Evolutionary conservation across 2,888 invertebrate species (phyloP).

Genomic region (Clostera curtula): DNA sequence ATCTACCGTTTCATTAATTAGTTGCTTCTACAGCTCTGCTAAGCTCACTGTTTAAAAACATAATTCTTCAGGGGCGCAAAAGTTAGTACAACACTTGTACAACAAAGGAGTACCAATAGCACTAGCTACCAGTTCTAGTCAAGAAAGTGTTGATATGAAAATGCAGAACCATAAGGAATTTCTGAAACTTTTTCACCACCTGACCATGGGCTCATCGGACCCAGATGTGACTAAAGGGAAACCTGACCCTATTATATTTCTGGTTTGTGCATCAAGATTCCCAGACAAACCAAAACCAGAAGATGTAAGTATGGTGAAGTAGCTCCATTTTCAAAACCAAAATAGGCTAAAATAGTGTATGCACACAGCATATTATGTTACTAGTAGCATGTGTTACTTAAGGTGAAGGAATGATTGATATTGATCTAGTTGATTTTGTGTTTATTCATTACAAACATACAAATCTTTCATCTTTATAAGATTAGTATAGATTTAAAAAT

Average conservation of each 20-base stretch:
- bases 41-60: neutral
- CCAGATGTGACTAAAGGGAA: conserved; percentile 89
- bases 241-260: conserved; percentile 90
- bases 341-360: too few species aligned
- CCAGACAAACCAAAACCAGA: conserved; percentile 77
- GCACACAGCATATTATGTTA: too few species aligned
- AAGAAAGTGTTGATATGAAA: conserved; percentile 82
- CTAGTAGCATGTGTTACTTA: too few species aligned
- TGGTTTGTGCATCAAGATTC: conserved; percentile 85
- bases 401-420: too few species aligned
- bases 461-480: too few species aligned
- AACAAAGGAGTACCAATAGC: conserved; percentile 85
- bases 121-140: conserved; percentile 88
- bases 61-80: conserved; percentile 79
- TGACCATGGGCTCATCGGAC: conserved; percentile 87
- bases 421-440: too few species aligned
- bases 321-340: too few species aligned
- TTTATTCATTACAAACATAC: too few species aligned
- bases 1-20: too few species aligned
- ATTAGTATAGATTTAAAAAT: too few species aligned
- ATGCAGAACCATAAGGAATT: conserved; percentile 78
- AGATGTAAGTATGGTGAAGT: conserved; percentile 46
- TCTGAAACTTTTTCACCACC: conserved; percentile 80
- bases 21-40: too few species aligned
- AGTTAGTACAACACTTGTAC: conserved; percentile 83